Evolutionary conservation across 2,888 invertebrate species (phyloP).

Genomic region (Lasioglossum marginatum): DNA sequence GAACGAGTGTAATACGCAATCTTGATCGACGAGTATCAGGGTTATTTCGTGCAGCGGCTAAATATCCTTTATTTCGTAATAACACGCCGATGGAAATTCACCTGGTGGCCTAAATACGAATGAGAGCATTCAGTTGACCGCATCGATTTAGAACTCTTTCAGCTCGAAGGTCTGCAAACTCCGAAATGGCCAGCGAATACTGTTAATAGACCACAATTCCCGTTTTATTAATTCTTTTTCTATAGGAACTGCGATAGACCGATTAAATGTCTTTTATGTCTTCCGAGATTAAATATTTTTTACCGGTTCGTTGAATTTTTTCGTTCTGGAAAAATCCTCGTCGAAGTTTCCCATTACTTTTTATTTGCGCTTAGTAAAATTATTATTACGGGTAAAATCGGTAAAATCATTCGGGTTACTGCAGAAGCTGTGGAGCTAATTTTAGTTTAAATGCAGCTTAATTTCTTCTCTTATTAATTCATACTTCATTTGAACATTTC

Average conservation of each 20-base stretch:
- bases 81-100: slow-evolving; percentile 4
- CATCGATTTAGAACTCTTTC: slow-evolving; percentile 18
- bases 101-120: background rate
- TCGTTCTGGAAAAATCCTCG: background rate
- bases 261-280: background rate
- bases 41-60: background rate
- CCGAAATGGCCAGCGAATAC: background rate
- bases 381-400: background rate
- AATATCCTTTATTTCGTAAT: background rate
- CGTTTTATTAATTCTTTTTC: slow-evolving; percentile 19
- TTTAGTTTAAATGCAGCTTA: too few relatives aligned
- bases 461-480: too few relatives aligned
- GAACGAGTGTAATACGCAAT: slow-evolving; percentile 34
- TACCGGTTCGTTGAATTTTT: background rate
- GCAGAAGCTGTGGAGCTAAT: background rate
- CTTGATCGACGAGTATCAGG: slow-evolving; percentile 28
- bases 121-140: background rate
- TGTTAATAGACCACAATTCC: slow-evolving; percentile 6
- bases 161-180: slow-evolving; percentile 6
- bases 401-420: background rate
- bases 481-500: background rate
- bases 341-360: background rate
- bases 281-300: background rate
- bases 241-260: background rate
- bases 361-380: background rate